A percentile compares a stretch with the other conserved stretches of the same genome.
Evolutionary conservation across 2,113 vertebrate genomes (phyloP).

Genomic region (Anoura caudifer): DNA sequence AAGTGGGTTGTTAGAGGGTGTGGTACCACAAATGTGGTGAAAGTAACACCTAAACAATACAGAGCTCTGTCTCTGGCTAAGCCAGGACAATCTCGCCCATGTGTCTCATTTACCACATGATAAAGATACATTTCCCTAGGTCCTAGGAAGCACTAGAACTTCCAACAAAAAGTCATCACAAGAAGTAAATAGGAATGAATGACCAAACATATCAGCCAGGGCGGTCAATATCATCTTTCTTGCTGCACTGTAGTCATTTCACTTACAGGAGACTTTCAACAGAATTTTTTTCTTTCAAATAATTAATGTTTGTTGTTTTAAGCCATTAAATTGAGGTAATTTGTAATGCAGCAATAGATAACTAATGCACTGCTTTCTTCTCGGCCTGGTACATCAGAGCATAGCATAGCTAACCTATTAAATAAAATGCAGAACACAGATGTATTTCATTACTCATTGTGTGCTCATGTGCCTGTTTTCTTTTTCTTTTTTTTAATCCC

Average conservation of each 20-base stretch:
- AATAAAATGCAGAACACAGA: neutral
- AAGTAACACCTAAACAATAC: neutral
- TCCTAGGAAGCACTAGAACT: neutral
- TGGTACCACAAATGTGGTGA: neutral
- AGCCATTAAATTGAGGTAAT: neutral
- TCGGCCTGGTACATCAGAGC: neutral
- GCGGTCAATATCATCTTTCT: neutral
- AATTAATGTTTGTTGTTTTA: neutral
- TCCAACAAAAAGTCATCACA: neutral
- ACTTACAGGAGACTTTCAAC: neutral
- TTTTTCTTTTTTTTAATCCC: no score
- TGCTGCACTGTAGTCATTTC: neutral
- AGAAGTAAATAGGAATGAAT: neutral
- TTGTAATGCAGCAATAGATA: neutral
- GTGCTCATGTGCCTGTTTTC: neutral
- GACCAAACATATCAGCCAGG: neutral
- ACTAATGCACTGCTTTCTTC: neutral
- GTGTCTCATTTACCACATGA: neutral
- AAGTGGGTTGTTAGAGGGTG: neutral
- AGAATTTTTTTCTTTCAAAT: neutral
- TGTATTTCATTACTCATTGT: neutral
- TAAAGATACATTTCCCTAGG: neutral
- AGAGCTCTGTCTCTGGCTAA: neutral
- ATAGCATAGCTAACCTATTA: neutral
- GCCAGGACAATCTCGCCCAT: neutral